Conservation (phyloP, 2,113 vertebrate genomes). For the Cephalophus harveyi region DNA sequence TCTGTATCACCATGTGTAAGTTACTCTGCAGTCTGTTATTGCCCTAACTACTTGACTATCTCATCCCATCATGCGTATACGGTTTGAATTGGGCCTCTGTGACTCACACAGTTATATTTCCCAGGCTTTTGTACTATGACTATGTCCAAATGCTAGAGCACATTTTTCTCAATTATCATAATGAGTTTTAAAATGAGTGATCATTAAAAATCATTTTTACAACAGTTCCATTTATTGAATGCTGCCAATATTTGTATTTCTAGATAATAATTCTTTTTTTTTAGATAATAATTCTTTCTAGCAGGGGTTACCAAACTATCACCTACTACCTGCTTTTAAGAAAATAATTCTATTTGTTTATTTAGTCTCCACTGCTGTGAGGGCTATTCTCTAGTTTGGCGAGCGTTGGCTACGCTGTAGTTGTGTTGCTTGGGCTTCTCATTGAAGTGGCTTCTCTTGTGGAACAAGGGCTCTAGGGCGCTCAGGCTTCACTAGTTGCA, state of each 20-base stretch:
- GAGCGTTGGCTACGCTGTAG: neutral
- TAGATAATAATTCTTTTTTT: neutral
- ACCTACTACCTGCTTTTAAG: neutral
- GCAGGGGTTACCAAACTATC: neutral
- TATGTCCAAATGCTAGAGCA: neutral
- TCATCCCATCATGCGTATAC: too few species aligned
- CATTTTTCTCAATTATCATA: neutral
- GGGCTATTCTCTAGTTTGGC: neutral
- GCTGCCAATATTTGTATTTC: neutral
- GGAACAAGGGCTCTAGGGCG: neutral
- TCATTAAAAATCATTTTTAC: constrained; percentile 15
- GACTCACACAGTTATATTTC: neutral
- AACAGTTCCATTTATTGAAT: neutral
- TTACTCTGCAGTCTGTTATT: neutral
- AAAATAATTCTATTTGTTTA: neutral
- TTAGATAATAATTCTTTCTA: neutral
- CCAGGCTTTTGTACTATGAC: neutral
- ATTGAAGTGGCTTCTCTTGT: neutral
- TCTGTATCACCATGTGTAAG: neutral
- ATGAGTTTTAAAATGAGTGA: constrained; percentile 12
- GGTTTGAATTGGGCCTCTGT: neutral
- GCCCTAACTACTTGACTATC: neutral
- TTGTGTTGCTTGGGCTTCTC: neutral
- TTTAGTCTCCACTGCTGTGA: neutral
- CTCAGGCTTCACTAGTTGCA: neutral